Evolutionary conservation across 2,113 vertebrate species (phyloP).

Genomic region (Taurulus bubalis): DNA sequence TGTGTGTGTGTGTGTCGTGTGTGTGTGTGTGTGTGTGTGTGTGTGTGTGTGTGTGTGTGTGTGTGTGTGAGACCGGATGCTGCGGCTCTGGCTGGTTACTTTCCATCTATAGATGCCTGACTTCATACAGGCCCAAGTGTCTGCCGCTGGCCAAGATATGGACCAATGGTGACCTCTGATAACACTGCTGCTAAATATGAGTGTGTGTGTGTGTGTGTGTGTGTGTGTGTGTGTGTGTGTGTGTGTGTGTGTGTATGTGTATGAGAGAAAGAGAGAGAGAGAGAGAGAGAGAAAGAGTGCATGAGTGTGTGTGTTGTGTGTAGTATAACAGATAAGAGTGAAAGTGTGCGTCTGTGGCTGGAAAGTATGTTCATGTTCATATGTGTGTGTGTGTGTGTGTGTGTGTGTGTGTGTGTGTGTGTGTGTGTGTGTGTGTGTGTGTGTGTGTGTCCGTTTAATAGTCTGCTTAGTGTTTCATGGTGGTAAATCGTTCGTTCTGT

Average conservation of each 20-base stretch:
- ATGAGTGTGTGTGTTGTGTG: slow-evolving; percentile 23
- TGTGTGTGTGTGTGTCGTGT: no score
- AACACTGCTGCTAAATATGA: slow-evolving; percentile 55
- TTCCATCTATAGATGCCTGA: slow-evolving; percentile 65
- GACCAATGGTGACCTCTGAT: slow-evolving; percentile 65
- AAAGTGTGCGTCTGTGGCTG: slow-evolving; percentile 35
- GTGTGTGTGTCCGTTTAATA: slow-evolving; percentile 57
- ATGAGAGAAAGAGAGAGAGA: no score
- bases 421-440: slow-evolving; percentile 36
- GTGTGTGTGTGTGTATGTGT: slow-evolving; percentile 24
- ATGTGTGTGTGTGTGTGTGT: slow-evolving; percentile 20
- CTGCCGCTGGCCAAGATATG: slow-evolving; percentile 67
- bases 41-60: slow-evolving; percentile 42
- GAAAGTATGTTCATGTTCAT: slow-evolving; percentile 7
- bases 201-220: slow-evolving; percentile 6
- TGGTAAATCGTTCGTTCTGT: slow-evolving; percentile 73
- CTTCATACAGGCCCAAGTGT: slow-evolving; percentile 64
- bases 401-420: slow-evolving; percentile 23
- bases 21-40: no score
- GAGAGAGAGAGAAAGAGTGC: no score
- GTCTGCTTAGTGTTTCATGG: slow-evolving; percentile 74
- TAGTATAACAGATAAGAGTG: slow-evolving; percentile 54
- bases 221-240: slow-evolving; percentile 39
- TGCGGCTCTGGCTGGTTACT: slow-evolving; percentile 50
- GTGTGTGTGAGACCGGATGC: slow-evolving; percentile 32